Percentiles rank a stretch among this genome's conserved stretches.
phyloP scores from a whole-genome alignment of 2,113 vertebrate species.

The Cnemophilus loriae region DNA sequence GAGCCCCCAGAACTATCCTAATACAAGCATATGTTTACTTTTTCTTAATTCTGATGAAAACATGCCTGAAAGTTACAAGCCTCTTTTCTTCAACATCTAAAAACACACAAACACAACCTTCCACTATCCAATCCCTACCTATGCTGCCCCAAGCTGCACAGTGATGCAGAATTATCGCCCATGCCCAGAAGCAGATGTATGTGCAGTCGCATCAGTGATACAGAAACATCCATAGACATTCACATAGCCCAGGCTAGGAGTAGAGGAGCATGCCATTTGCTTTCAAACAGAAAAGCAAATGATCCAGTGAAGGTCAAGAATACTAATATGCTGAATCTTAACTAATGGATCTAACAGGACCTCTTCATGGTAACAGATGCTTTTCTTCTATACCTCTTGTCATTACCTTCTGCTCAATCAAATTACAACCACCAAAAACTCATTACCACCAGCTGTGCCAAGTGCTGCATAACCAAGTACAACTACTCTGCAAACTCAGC shows the following conservation, averaged over 20 bases:
- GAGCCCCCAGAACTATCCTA: neutral
- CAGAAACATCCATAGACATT: neutral
- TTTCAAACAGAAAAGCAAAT: neutral
- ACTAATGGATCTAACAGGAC: neutral
- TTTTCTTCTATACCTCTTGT: neutral
- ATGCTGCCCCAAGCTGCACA: neutral
- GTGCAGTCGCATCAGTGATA: neutral
- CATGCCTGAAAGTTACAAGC: neutral
- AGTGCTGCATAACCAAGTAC: neutral
- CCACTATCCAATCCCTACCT: neutral
- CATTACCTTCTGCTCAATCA: neutral
- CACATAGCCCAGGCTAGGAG: neutral
- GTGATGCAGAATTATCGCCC: neutral
- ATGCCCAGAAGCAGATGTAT: neutral
- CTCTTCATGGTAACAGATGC: fast-evolving
- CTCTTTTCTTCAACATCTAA: neutral
- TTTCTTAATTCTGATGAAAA: neutral
- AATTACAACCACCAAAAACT: neutral
- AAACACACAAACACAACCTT: neutral
- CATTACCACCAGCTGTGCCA: fast-evolving
- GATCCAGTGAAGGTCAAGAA: neutral
- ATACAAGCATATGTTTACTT: neutral
- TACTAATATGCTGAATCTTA: neutral
- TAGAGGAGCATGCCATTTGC: neutral
- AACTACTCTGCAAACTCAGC: neutral